Percentiles rank a stretch among this genome's conserved stretches.
Conservation (phyloP, 2,797 vertebrate species). For the Microctenopoma stevenorrisi region DNA sequence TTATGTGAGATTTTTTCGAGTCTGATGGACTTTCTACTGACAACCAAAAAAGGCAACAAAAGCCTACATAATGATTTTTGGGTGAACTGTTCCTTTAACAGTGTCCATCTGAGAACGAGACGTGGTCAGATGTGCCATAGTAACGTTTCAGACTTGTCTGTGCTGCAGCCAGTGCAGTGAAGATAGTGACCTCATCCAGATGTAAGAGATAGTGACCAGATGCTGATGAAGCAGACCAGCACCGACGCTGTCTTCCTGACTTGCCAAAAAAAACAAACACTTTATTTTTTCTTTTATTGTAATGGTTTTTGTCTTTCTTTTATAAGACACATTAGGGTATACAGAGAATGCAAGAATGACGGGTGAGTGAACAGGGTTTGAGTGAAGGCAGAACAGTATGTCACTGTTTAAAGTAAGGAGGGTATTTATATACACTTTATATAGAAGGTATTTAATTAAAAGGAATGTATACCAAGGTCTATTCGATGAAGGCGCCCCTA, state of each 20-base stretch:
- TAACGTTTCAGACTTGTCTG: constrained; percentile 21
- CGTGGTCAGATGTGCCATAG: background rate
- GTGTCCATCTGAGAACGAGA: background rate
- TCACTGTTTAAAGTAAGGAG: constrained; percentile 48
- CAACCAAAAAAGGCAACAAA: background rate
- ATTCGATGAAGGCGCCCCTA: constrained; percentile 24
- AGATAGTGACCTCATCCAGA: constrained; percentile 17
- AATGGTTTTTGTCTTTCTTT: constrained; percentile 50
- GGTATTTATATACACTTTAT: constrained; percentile 73
- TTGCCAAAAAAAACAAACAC: constrained; percentile 32
- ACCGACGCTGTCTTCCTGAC: constrained; percentile 63
- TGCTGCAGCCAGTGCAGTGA: constrained; percentile 35
- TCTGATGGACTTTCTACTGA: background rate
- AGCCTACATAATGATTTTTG: constrained; percentile 31
- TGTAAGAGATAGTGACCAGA: constrained; percentile 18
- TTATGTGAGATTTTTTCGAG: background rate
- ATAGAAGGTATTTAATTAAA: constrained; percentile 70
- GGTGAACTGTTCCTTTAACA: constrained; percentile 20
- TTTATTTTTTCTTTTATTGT: constrained; percentile 53
- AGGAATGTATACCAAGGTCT: constrained; percentile 29
- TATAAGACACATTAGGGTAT: constrained; percentile 27
- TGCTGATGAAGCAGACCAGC: constrained; percentile 38
- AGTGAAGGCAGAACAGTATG: constrained; percentile 44
- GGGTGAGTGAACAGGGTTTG: constrained; percentile 55
- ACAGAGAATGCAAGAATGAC: constrained; percentile 68